Percentiles rank a stretch among this genome's conserved stretches.
These are phyloP conservation scores for Oncorhynchus masou DNA, from an alignment of 2,113 vertebrate species.

Conservation along the genomic window DNA sequence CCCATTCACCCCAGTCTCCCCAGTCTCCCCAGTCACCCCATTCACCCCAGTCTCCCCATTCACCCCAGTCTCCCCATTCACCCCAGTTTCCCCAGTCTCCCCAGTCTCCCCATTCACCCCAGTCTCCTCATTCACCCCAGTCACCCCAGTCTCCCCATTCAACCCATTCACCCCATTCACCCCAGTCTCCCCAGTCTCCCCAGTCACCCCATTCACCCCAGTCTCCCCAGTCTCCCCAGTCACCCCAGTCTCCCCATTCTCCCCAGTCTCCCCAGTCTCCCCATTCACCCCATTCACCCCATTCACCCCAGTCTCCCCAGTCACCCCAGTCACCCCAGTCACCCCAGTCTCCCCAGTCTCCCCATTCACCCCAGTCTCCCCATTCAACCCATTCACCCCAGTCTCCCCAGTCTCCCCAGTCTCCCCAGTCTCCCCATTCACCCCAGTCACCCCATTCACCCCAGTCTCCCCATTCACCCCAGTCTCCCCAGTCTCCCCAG, in stretches of 20 bases:
- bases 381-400: too few species aligned
- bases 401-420: constrained; percentile 2
- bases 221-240: constrained; percentile 8
- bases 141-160: constrained; percentile 10
- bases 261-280: constrained; percentile 3
- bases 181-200: constrained; percentile 3
- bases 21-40: constrained; percentile 5
- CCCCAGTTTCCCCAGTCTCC: too few species aligned
- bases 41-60: constrained; percentile 9
- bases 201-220: constrained; percentile 5
- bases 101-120: constrained; percentile 5
- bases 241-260: constrained; percentile 5
- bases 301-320: constrained; percentile 6
- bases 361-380: constrained; percentile 7
- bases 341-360: too few species aligned
- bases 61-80: constrained; percentile 7
- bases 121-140: too few species aligned
- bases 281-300: too few species aligned
- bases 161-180: too few species aligned
- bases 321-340: too few species aligned
- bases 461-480: constrained; percentile 5
- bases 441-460: too few species aligned
- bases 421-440: constrained; percentile 5
- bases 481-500: too few species aligned
- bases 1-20: constrained; percentile 5